Evolutionary conservation across 2,797 vertebrate species (phyloP), one percentile per base, ranked within the genome.

Genomic region (Toxotes lorentzi): DNA sequence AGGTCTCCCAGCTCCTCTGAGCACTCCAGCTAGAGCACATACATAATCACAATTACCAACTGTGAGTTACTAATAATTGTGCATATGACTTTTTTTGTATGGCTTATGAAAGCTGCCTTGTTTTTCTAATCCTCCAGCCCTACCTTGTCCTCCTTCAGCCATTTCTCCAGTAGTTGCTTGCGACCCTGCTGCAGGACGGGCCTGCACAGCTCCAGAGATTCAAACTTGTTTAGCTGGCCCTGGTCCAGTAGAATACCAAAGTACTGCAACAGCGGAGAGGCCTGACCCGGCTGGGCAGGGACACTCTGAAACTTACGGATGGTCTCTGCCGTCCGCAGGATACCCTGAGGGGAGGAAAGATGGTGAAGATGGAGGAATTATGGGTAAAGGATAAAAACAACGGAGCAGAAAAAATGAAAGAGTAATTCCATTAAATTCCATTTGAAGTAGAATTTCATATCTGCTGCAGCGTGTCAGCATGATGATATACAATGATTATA

Each of bases 81-180:
- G 17, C 21, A 24, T 23, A 53, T 30, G 27, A 30, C 27, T 30
- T 30, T 30, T 30, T 30, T 30, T 30, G 4, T 30, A 30, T 30
- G 27, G 35, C 6, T 5, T 32, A 21, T 12, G 4, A 66, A 43
- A 61, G n/a, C 16, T 7, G n/a, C 23, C 7, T 45, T 27, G 4
- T 54, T 48, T 11, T 11, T 23, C 48, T 62, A 60, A 38, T 27
- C 21, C 64, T 63, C 40, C 30, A 16, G n/a, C 43, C 75, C 69
- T 89, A 98, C 97, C 96, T 98, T 98, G 87, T 98, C 97, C 91
- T 97, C 97, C 79, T 98, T 98, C 66, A 98, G 91, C 97, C 97
- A 98, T 76, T 98, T 98, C 91, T 98, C 97, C 90, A 98, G 94
- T 19, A 98, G 96, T 59, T 97, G 97, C 75, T 97, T 98, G 88